Base-by-base conservation (phyloP, 2,113 vertebrate genomes). In the Blennius ocellaris region DNA sequence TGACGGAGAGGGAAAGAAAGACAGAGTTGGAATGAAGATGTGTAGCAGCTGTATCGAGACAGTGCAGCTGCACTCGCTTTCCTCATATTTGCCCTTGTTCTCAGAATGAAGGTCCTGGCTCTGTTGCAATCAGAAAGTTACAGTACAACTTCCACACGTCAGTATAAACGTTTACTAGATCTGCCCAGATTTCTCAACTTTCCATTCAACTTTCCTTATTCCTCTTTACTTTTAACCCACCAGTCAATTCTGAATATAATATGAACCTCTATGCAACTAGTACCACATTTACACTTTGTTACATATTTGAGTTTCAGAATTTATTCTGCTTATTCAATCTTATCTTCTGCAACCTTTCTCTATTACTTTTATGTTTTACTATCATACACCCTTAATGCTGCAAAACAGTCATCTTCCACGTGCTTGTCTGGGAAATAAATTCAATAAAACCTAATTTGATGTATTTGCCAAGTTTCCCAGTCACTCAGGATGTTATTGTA, bases 11-110 rank as follows among this genome's bases (percentile, higher is more conserved):
- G 6, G n/a, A 14, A 6, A 59, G 71, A 39, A 21, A 59, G 71
- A 39, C 16, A 59, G 53, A 47, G 52, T 16, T 74, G 68, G 72
- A 50, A 2, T 53, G 51, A 50, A 65, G 55, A 45, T 11, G 50
- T 38, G 36, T 45, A 55, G 80, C 76, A 78, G 71, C 75, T 76
- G 75, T 57, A 50, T 7, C 7, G 72, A 79, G 78, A 38, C 59
- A 8, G 38, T 56, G 71, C 85, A 90, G 82, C 84, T 91, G 80
- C 85, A 77, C 80, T 77, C 81, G 56, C 76, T 50, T 53, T 74
- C 11, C 37, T 62, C 50, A 59, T 49, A 61, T 73, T 8, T 67
- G 49, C 60, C 37, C 37, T 9, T 30, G 16, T 61, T 78, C 61
- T 76, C 76, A 64, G 55, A 44, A 59, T 11, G 49, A 61, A 58